These are phyloP conservation scores for Bellardia pandia DNA, from an alignment of 2,888 invertebrate species.

Conservation along the genomic window DNA sequence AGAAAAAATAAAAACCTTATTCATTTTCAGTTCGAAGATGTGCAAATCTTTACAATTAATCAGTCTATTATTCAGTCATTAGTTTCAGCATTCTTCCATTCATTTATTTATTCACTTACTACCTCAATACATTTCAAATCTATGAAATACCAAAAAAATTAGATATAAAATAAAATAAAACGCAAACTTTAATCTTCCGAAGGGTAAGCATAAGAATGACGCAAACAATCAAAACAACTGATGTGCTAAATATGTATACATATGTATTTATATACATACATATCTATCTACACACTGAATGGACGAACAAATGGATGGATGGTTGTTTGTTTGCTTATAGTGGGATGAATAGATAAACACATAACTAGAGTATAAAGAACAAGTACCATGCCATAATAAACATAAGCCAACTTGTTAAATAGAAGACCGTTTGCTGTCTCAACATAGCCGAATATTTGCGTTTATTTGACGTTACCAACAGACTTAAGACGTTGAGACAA, in stretches of 20 bases:
- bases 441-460: not conserved
- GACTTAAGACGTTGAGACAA: not conserved
- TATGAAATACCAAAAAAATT: not conserved
- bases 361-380: not conserved
- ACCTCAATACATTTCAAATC: slow-evolving; percentile 5
- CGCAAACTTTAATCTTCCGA: slow-evolving; percentile 33
- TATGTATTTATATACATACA: not conserved
- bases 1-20: not conserved
- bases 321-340: not conserved
- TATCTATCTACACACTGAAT: not conserved
- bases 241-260: slow-evolving; percentile 23
- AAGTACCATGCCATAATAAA: not conserved
- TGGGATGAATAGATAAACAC: not conserved
- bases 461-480: not conserved
- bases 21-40: not conserved
- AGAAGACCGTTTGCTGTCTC: slow-evolving; percentile 51
- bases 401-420: slow-evolving; percentile 37
- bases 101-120: slow-evolving; percentile 5
- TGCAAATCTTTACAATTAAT: not conserved
- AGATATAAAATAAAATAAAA: slow-evolving; percentile 20
- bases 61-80: slow-evolving; percentile 1
- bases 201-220: not conserved
- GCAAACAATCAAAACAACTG: slow-evolving; percentile 22
- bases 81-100: not conserved
- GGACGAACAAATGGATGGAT: not conserved